Base-by-base conservation (phyloP, 1,140 invertebrate genomes). In the Drosophila azteca region DNA sequence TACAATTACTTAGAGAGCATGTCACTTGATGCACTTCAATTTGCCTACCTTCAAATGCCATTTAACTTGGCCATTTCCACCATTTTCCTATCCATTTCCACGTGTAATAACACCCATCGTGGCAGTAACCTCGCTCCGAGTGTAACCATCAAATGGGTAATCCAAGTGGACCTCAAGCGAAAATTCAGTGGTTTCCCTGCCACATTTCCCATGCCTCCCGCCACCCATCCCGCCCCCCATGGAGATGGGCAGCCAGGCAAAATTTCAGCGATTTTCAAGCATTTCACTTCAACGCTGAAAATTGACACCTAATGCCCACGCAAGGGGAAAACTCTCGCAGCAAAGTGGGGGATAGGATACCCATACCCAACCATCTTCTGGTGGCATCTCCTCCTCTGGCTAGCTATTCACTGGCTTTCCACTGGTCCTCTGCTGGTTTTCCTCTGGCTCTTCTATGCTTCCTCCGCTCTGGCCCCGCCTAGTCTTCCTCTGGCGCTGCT, bases 291-390 rank as follows among this genome's bases (percentile, higher is more conserved):
- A 41, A 74, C 54, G 80, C 55, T 73, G 67, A 80, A 77, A 77
- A 78, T 85, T 85, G 82, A 85, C 81, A 85, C 82, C 82, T 52
- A 52, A 81, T 61, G 53, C 63, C 74, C 79, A 83, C 69, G 61
- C 59, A 75, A 57, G 50, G 44, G 53, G 49, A 79, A 43, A 49
- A 68, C 55, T 44, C 50, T 49, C 45, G 72, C 74, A 69, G 46
- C 41, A 51, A 60, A 17, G 6, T 61, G 44, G 49, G 52, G 31
- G 43, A 31, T 31, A 31, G 31, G 43, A 31, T 31, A 31, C 29
- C 54, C 62, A 43, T 59, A 31, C 49, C 31, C 22, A 6, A 0
- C 26, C 26, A 29, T 29, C 26, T 7, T 31, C 26, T 51, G 48
- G 31, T 45, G 51, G 31, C 8, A 24, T 52, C 26, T 20, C 11